phyloP scores from a whole-genome alignment of 2,797 vertebrate species.

The Carapus acus region DNA sequence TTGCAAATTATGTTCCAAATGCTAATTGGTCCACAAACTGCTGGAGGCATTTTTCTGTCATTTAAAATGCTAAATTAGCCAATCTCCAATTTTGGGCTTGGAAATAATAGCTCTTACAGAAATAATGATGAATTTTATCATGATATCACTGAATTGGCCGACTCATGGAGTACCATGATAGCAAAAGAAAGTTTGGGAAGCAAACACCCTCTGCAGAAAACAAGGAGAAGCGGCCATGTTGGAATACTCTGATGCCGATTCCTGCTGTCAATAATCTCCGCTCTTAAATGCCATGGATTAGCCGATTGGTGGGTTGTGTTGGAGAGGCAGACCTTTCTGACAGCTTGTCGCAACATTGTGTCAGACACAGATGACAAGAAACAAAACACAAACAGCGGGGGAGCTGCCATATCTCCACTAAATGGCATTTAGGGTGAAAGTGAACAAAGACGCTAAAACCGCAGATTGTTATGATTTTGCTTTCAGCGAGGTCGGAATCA shows the following conservation, averaged over 20 bases:
- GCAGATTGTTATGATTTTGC: constrained; percentile 15
- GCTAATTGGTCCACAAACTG: constrained; percentile 16
- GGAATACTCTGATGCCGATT: background rate
- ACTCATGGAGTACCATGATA: background rate
- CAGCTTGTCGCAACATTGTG: constrained; percentile 47
- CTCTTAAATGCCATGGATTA: constrained; percentile 1
- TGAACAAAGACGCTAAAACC: background rate
- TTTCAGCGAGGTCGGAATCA: background rate
- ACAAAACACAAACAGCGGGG: constrained; percentile 41
- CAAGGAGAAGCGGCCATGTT: background rate
- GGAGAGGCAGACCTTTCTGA: constrained; percentile 40
- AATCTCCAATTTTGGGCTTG: background rate
- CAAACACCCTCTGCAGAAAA: background rate
- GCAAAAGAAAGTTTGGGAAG: too few species aligned
- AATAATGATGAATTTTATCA: too few species aligned
- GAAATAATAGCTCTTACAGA: too few species aligned
- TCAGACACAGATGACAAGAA: constrained; percentile 35
- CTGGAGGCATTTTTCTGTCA: constrained; percentile 26
- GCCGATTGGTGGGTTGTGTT: background rate
- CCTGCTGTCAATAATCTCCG: constrained; percentile 5
- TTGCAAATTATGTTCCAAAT: constrained; percentile 22
- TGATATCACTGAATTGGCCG: background rate
- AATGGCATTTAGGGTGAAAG: constrained; percentile 18
- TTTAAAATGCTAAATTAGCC: constrained; percentile 30
- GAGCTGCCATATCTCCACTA: constrained; percentile 22